Conservation (phyloP, 1,140 invertebrate species). For the Drosophila baimaii region DNA sequence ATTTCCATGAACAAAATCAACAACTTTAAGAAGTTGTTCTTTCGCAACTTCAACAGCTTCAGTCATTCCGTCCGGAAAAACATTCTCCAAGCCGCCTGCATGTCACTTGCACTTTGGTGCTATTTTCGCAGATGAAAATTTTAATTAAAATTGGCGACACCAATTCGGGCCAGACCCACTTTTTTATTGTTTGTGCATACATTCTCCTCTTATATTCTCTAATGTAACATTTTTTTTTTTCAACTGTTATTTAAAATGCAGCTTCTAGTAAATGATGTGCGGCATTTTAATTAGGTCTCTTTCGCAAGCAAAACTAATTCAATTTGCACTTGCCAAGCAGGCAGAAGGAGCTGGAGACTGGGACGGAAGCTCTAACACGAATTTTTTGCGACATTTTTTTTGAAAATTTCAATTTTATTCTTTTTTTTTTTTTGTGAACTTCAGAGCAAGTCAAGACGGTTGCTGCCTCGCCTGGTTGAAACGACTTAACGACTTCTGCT, state of each 20-base stretch:
- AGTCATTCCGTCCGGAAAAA: constrained; percentile 18
- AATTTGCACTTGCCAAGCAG: constrained; percentile 52
- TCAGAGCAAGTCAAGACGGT: constrained; percentile 62
- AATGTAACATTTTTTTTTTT: constrained; percentile 57
- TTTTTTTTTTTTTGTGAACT: constrained; percentile 32
- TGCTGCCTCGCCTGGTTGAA: constrained; percentile 57
- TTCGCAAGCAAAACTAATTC: constrained; percentile 58
- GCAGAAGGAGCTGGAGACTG: constrained; percentile 8
- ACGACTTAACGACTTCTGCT: constrained; percentile 70
- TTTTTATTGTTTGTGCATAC: constrained; percentile 7
- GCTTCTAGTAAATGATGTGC: constrained; percentile 71
- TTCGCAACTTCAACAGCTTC: constrained; percentile 12
- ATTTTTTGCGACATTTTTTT: constrained; percentile 41
- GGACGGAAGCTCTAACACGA: constrained; percentile 12
- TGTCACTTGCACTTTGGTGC: constrained; percentile 6
- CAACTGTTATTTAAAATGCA: constrained; percentile 77
- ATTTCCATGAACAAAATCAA: constrained; percentile 26
- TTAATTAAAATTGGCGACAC: constrained; percentile 48
- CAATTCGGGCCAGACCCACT: constrained; percentile 8
- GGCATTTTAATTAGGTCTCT: constrained; percentile 74
- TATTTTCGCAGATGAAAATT: constrained; percentile 10
- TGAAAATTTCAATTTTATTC: constrained; percentile 31
- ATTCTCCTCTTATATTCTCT: constrained; percentile 3
- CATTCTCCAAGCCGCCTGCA: not conserved
- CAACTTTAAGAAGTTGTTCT: constrained; percentile 9